These are phyloP conservation scores for Bombus ignitus DNA, from an alignment of 1,140 invertebrate species.

Conservation along the genomic window DNA sequence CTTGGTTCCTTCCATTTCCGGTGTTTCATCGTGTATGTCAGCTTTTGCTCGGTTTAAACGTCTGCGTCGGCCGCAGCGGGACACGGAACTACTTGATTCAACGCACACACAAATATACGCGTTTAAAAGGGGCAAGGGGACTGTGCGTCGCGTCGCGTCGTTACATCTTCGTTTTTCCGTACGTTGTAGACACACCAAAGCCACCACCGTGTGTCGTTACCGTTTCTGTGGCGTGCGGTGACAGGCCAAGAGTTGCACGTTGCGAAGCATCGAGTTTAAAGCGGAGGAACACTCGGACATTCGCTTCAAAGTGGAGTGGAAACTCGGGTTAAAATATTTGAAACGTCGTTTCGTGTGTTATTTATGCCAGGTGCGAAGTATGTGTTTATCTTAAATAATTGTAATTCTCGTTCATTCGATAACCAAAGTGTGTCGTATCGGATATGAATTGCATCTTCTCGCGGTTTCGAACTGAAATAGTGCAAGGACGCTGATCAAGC, in stretches of 20 bases:
- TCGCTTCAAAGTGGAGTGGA: constrained; percentile 48
- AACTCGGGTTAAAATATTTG: constrained; percentile 59
- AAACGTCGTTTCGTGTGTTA: constrained; percentile 40
- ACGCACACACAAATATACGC: not conserved
- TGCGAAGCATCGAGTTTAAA: constrained; percentile 65
- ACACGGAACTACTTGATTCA: not conserved
- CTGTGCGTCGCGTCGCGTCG: not conserved
- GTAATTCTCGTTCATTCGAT: not conserved
- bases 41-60: constrained; percentile 22
- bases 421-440: too few relatives aligned
- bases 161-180: not conserved
- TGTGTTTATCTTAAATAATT: constrained; percentile 45
- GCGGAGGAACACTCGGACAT: constrained; percentile 48
- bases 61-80: constrained; percentile 26
- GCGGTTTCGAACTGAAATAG: not conserved
- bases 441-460: too few relatives aligned
- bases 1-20: too few relatives aligned
- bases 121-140: too few relatives aligned
- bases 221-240: too few relatives aligned
- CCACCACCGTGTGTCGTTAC: not conserved
- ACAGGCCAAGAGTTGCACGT: constrained; percentile 44
- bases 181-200: not conserved
- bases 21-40: not conserved
- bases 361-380: constrained; percentile 28
- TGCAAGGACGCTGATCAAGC: not conserved